Evolutionary conservation across 2,113 vertebrate genomes (phyloP), one percentile per base, ranked within the genome.

Genomic region (Poecilia latipinna): DNA sequence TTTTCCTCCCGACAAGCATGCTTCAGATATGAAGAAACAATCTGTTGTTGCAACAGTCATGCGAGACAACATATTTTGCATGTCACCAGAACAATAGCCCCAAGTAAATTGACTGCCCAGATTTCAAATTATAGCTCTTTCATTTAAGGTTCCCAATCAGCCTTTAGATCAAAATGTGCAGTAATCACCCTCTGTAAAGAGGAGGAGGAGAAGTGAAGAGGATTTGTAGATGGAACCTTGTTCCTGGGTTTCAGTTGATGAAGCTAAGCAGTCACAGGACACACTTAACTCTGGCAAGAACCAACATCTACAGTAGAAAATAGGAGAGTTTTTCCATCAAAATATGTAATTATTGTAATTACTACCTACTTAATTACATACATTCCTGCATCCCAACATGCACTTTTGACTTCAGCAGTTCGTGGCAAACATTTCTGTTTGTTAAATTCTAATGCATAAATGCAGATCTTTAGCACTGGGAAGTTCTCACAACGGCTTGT

Each of bases 91-190:
- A 67, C 74, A 26, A 64, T 79, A 31, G 60, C 77, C 66, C 61
- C 29, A 19, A 65, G 77, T 61, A 80, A 88, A 89, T 61, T 44
- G 86, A 69, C 74, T 64, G 72, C 48, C 31, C 48, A 74, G 71
- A 85, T 65, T 31, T 35, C 42, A 75, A 84, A 85, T 89, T 83
- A 77, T 71, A 78, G 68, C 57, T 39, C 71, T 72, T 88, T 85
- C 86, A 85, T 90, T 89, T 88, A 62, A 37, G 68, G 48, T 70
- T 61, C 66, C 67, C 85, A 87, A 86, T 86, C 75, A 84, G 74
- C 33, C 67, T 33, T 17, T 12, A 54, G 80, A 85, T 92, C 88
- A 19, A 90, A 90, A 77, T 60, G 4, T 87, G 83, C 77, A 82
- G 81, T 87, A 87, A 90, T 90, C 72, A 84, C 26, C 63, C 37